Conservation (phyloP, 2,113 vertebrate species). For the Antechinus stuartii region DNA sequence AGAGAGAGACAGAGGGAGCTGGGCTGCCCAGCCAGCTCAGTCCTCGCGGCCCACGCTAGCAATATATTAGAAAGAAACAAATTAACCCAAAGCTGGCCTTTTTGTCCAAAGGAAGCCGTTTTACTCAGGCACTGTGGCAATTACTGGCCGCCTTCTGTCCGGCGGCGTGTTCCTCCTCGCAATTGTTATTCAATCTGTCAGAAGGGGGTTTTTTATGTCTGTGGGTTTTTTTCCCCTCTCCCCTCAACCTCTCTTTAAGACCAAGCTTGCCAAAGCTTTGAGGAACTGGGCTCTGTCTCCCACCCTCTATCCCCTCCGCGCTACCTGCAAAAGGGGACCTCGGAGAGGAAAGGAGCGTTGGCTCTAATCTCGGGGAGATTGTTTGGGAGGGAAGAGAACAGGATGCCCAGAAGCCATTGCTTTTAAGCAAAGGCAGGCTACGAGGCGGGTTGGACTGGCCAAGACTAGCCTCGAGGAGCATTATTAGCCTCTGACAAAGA, state of each 20-base stretch:
- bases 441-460: background rate
- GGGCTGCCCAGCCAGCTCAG: slow-evolving; percentile 72
- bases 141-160: slow-evolving; percentile 83
- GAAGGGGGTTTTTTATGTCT: slow-evolving; percentile 76
- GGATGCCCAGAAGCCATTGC: background rate
- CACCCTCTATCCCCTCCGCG: slow-evolving; percentile 62
- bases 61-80: slow-evolving; percentile 88
- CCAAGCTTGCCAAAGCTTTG: slow-evolving; percentile 54
- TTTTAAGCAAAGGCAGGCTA: background rate
- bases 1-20: slow-evolving; percentile 78
- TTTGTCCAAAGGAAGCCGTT: slow-evolving; percentile 87
- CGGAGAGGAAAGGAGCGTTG: background rate
- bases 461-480: background rate
- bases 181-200: slow-evolving; percentile 86
- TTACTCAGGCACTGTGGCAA: slow-evolving; percentile 83
- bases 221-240: slow-evolving; percentile 40
- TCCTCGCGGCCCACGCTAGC: slow-evolving; percentile 67
- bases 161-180: slow-evolving; percentile 81
- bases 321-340: slow-evolving; percentile 52
- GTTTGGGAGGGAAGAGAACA: background rate
- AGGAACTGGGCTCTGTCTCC: slow-evolving; percentile 54
- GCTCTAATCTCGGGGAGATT: slow-evolving; percentile 6
- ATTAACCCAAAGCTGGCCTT: slow-evolving; percentile 88
- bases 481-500: slow-evolving; percentile 59
- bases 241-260: slow-evolving; percentile 64